Conservation (phyloP, 2,888 invertebrate species). For the Dorcus parallelipipedus region DNA sequence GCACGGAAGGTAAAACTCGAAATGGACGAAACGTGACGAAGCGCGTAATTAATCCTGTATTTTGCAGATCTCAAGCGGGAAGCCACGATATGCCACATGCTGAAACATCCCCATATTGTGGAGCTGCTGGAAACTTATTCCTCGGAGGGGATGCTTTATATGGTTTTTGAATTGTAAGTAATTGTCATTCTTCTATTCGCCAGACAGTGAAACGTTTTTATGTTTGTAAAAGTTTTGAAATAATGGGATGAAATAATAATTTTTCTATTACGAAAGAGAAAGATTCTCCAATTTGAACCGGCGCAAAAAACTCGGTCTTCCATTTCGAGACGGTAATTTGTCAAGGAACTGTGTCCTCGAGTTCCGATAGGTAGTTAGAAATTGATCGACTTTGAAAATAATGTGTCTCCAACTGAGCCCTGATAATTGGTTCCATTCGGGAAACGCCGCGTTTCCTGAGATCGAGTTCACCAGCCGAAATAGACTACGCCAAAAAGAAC, state of each 20-base stretch:
- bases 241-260: no score
- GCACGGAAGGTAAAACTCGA: slow-evolving; percentile 78
- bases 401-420: no score
- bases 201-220: no score
- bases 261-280: neutral
- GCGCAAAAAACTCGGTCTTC: no score
- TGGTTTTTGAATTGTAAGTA: slow-evolving; percentile 99
- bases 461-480: no score
- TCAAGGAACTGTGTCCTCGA: neutral
- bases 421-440: no score
- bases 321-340: neutral
- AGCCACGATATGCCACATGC: slow-evolving; percentile 97
- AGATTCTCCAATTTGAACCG: no score
- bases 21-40: neutral
- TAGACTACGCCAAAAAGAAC: no score
- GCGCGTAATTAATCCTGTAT: slow-evolving; percentile 28
- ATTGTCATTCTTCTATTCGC: slow-evolving; percentile 1
- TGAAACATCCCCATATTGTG: slow-evolving; percentile 98
- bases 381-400: no score
- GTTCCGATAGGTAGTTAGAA: no score
- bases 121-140: slow-evolving; percentile 97
- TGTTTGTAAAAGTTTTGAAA: no score
- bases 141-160: slow-evolving; percentile 97
- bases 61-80: slow-evolving; percentile 92
- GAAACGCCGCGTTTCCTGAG: no score